Base-by-base conservation (phyloP, 2,888 invertebrate species). In the Drosophila nr. perissopoda region DNA sequence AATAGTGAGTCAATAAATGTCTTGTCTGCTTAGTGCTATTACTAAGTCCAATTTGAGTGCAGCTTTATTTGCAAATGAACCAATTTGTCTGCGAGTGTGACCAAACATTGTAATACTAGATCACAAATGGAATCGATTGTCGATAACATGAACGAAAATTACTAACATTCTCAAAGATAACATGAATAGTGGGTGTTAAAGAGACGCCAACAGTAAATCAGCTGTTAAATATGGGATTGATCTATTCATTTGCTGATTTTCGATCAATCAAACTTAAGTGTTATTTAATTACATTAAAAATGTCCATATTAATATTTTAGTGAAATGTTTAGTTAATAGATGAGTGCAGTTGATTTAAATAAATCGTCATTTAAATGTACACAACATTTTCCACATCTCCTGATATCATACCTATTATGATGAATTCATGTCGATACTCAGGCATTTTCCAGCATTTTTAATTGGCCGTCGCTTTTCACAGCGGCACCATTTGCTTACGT, bases 381-480 rank as follows among this genome's bases (percentile, higher is more conserved):
- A 49, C 38, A 49, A 58, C 2, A n/a, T n/a, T 57, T 27, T 21
- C 57, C 13, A 27, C 25, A 25, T 27, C 59, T 67, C 67, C 59
- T 49, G 33, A n/a, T n/a, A 34, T 1, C 29, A 56, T 33, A 25
- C 16, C 21, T 52, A 29, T 54, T 34, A 40, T 67, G 68, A 54
- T 69, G 71, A 57, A 71, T 69, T 69, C 69, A 73, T 76, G 58
- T 61, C 49, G 60, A 10, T 69, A 40, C 51, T 36, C 42, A 57
- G 69, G 51, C 53, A 16, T 69, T 88, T 88, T 79, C 76, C 76
- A 77, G 80, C 73, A 78, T 82, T 78, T 80, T 76, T 87, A 83
- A 83, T 83, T 87, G 78, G 60, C 10, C 42, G 31, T 51, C 56
- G 70, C 51, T 83, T 86, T 79, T 76, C 76, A 67, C 72, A 78